phyloP scores from a whole-genome alignment of 2,888 invertebrate genomes.

The Thymelicus sylvestris region DNA sequence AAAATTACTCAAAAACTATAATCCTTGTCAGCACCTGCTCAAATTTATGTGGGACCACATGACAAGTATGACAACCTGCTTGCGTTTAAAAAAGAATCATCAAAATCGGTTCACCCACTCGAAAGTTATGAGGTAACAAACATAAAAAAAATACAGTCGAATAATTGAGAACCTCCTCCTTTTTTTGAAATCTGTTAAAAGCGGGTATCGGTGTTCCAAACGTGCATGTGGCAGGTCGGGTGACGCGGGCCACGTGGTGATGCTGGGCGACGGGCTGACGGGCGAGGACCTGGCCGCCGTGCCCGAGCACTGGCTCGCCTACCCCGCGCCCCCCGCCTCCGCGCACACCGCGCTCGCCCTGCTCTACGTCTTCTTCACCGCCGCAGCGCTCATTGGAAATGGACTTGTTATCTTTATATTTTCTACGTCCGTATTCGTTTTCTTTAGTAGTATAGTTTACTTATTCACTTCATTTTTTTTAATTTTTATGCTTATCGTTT shows the following conservation, averaged over 20 bases:
- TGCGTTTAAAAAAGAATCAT: too few relatives aligned
- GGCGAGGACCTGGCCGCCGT: constrained; percentile 90
- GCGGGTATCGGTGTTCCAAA: too few relatives aligned
- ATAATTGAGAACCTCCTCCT: too few relatives aligned
- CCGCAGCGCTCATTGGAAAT: constrained; percentile 90
- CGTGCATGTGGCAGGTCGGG: constrained; percentile 51
- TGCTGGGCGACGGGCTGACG: constrained; percentile 91
- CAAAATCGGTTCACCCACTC: too few relatives aligned
- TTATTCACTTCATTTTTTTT: not conserved
- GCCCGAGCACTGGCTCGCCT: constrained; percentile 92
- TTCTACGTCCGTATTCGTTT: constrained; percentile 85
- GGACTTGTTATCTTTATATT: constrained; percentile 95
- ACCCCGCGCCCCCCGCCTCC: constrained; percentile 91
- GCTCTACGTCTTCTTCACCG: constrained; percentile 90
- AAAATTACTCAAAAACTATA: too few relatives aligned
- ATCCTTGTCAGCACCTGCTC: too few relatives aligned
- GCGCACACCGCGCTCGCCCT: constrained; percentile 92
- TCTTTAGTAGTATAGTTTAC: too few relatives aligned
- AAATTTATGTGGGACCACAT: too few relatives aligned
- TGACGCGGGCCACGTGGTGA: constrained; percentile 57
- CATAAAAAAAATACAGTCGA: too few relatives aligned
- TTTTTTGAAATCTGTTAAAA: too few relatives aligned
- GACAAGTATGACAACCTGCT: too few relatives aligned
- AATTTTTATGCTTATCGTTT: constrained; percentile 26
- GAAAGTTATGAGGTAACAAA: too few relatives aligned